Conservation (phyloP, 2,797 vertebrate species). For the Sylvia borin region DNA sequence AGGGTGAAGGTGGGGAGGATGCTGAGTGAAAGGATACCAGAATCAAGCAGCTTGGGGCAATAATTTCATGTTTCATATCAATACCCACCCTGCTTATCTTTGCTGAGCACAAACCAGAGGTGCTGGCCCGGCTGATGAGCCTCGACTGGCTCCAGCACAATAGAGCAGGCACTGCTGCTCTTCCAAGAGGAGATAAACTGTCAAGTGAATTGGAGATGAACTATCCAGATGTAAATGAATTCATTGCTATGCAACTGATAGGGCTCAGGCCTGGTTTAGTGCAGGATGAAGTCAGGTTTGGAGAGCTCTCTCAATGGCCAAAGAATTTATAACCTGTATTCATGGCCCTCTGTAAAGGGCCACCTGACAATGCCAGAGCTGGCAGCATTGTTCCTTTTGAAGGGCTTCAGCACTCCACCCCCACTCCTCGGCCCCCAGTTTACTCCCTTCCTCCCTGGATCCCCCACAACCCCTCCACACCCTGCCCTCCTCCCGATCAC, state of each 20-base stretch:
- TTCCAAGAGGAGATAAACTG: conserved; percentile 54
- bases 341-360: conserved; percentile 55
- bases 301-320: conserved; percentile 54
- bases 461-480: neutral
- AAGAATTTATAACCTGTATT: conserved; percentile 73
- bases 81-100: neutral
- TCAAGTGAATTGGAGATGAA: conserved; percentile 58
- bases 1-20: neutral
- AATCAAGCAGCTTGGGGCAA: neutral
- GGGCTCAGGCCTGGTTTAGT: conserved; percentile 46
- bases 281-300: conserved; percentile 67
- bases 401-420: conserved; percentile 36
- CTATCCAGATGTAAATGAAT: conserved; percentile 67
- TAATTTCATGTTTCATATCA: neutral
- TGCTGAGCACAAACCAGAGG: neutral
- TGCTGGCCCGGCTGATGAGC: neutral
- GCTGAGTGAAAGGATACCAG: neutral
- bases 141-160: neutral
- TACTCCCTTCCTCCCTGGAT: conserved; percentile 33
- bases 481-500: conserved; percentile 53
- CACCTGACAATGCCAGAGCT: conserved; percentile 44
- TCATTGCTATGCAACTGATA: conserved; percentile 67
- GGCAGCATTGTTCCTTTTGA: conserved; percentile 62
- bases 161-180: neutral
- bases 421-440: conserved; percentile 34